Base-by-base conservation (phyloP, 1,140 invertebrate genomes). In the Zaprionus kolodkinae region DNA sequence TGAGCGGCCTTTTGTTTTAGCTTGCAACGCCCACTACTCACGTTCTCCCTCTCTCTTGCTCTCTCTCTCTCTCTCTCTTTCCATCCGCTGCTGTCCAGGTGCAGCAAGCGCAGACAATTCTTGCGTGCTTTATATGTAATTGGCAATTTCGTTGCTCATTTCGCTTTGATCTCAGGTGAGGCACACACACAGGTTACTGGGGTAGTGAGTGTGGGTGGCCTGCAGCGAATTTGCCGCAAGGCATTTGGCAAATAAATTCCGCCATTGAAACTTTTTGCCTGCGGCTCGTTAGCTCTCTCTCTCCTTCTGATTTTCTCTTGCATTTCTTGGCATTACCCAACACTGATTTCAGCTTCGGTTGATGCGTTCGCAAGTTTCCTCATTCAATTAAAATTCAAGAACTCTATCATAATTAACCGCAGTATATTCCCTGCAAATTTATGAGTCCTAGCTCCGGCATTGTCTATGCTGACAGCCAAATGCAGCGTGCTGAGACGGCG, bases 131-230 rank as follows among this genome's bases (percentile, higher is more conserved):
- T 86, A 81, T 86, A 78, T 86, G 73, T 89, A 89, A 89, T 89
- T 89, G 85, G 57, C 85, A 89, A 89, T 89, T 89, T 89, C 61
- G 82, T 79, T 85, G 85, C 74, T 86, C 81, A 85, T 86, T 86
- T 86, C 75, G 70, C 85, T 89, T 89, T 89, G 85, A 89, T 89
- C 81, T 89, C 84, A 80, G 79, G 78, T 81, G 74, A 83, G 27
- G 35, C 33, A 7, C 50, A 48, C 13, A 40, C 45, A 50, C 17
- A 50, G 10, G 21, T 50, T 21, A 45, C 15, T 45, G 45, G 17
- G 4, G 17, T 3, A 21, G 17, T 33, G 33, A 55, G 55, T 50
- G 65, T 61, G 59, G 10, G 38, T 78, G 76, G 71, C 65, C 78
- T 64, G 60, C 74, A 80, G 81, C 64, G 70, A 85, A 77, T 77